These are phyloP conservation scores for Boleophthalmus pectinirostris DNA, from an alignment of 2,113 vertebrate species.

Conservation along the genomic window DNA sequence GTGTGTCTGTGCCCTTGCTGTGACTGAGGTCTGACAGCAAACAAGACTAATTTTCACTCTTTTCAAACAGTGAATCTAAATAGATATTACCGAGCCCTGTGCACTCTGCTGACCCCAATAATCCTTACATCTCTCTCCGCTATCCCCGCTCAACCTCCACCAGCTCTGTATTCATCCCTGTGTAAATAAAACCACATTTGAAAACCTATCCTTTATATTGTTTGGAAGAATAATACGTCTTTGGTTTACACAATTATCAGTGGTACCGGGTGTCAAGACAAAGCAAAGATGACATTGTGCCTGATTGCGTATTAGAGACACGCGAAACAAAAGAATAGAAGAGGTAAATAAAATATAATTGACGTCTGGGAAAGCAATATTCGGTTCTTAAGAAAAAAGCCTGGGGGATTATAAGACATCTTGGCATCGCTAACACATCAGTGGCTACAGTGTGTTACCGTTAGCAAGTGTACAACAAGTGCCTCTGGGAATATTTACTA, in stretches of 20 bases:
- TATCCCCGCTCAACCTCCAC: slow-evolving; percentile 5
- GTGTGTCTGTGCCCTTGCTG: slow-evolving; percentile 56
- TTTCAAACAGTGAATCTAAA: slow-evolving; percentile 47
- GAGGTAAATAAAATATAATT: slow-evolving; percentile 55
- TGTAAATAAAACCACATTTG: slow-evolving; percentile 29
- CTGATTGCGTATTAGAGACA: slow-evolving; percentile 62
- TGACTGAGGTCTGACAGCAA: slow-evolving; percentile 48
- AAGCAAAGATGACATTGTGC: slow-evolving; percentile 58
- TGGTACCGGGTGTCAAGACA: slow-evolving; percentile 48
- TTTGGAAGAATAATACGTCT: slow-evolving; percentile 39
- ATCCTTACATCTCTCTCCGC: slow-evolving; percentile 42
- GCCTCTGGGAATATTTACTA: slow-evolving; percentile 39
- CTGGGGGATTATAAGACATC: slow-evolving; percentile 37
- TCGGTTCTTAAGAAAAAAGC: slow-evolving; percentile 35
- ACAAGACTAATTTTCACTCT: slow-evolving; percentile 65
- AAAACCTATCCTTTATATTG: slow-evolving; percentile 15
- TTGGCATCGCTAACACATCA: slow-evolving; percentile 43
- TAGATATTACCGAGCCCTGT: slow-evolving; percentile 74
- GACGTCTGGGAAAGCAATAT: slow-evolving; percentile 46
- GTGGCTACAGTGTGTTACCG: slow-evolving; percentile 27
- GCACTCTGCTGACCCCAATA: slow-evolving; percentile 74
- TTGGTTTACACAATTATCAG: slow-evolving; percentile 61
- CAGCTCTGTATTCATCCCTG: slow-evolving; percentile 13
- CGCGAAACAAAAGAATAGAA: slow-evolving; percentile 42
- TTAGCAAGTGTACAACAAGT: slow-evolving; percentile 22